Evolutionary conservation across 1,140 invertebrate genomes (phyloP).

Genomic region (Metopolophium dirhodum): DNA sequence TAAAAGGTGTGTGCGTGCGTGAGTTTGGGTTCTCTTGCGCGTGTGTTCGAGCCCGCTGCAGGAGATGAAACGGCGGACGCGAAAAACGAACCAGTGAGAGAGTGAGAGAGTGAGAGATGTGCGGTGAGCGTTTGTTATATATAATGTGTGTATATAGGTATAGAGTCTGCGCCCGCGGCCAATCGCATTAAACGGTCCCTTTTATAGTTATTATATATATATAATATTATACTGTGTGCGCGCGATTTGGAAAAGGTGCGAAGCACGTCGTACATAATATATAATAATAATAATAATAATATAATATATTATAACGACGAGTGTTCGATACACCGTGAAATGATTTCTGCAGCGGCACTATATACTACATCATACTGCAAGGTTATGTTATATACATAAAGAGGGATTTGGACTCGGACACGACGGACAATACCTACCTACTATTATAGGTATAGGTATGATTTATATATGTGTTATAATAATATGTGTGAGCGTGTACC

Average conservation of each 20-base stretch:
- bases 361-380: background rate
- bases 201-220: background rate
- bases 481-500: background rate
- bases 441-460: background rate
- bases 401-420: constrained; percentile 19
- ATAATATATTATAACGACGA: background rate
- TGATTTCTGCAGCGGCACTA: constrained; percentile 6
- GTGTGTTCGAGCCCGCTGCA: background rate
- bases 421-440: background rate
- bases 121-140: background rate
- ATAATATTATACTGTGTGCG: constrained; percentile 17
- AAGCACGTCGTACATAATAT: background rate
- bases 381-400: background rate
- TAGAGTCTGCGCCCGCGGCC: background rate
- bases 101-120: background rate
- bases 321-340: constrained; percentile 47
- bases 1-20: background rate
- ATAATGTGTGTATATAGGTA: background rate
- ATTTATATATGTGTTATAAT: background rate
- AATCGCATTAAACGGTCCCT: constrained; percentile 48
- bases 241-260: constrained; percentile 32
- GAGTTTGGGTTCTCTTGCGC: background rate
- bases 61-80: background rate
- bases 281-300: background rate
- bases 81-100: background rate